Base-by-base conservation (phyloP, 2,113 vertebrate genomes). In the Sebastes schlegelii region DNA sequence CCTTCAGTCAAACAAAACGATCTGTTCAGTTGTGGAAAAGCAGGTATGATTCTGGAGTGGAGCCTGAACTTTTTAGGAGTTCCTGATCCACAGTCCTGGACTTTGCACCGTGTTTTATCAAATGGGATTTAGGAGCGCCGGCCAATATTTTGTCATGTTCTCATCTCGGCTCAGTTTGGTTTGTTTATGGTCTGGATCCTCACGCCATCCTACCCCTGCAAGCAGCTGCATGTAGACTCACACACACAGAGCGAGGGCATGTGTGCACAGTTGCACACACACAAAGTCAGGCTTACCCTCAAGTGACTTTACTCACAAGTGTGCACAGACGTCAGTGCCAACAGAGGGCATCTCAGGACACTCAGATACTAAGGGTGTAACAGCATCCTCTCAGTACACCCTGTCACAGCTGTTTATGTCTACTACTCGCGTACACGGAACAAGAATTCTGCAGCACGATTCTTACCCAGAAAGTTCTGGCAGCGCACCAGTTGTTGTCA, bases 271-370 rank as follows among this genome's bases (percentile, higher is more conserved):
- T 68, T 85, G 46, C 48, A 13, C 23, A 68, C 45, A 77, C 45
- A 77, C 66, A 85, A 79, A 86, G 68, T 83, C 83, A 75, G 76
- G 79, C 72, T 63, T 71, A 58, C 73, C 81, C 80, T 77, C 13
- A 54, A 82, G 71, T 80, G 83, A 89, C 73, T 81, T 34, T 58
- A 48, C 23, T 48, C 79, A 83, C 79, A 68, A 88, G 77, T 74
- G 75, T 70, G 52, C 55, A 58, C 80, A 52, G 23, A 49, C 62
- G 72, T 5, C 60, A 51, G 67, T 79, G 63, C 86, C 68, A 86
- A 86, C 65, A 54, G 74, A 88, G 92, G 79, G 80, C 88, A 88
- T 77, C 82, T 89, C 48, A 49, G 83, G 88, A 90, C 92, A 89
- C 77, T 64, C 14, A 48, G 13, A 74, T 46, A 72, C 79, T 42